Percentiles rank a stretch among this genome's conserved stretches.
These are phyloP conservation scores for Lissonota sp. DNA, from an alignment of 2,888 invertebrate species.

Conservation along the genomic window DNA sequence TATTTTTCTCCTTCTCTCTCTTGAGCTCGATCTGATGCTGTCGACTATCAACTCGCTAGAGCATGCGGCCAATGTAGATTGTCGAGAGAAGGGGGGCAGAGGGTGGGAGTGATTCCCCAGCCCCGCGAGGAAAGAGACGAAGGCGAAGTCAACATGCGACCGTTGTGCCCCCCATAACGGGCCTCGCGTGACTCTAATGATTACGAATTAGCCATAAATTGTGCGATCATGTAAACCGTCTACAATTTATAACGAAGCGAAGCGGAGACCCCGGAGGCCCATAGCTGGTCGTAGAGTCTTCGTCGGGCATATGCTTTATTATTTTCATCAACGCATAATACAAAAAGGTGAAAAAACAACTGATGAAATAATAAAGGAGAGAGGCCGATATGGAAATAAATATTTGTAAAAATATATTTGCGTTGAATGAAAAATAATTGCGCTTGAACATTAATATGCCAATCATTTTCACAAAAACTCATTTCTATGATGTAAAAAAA, in stretches of 20 bases:
- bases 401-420: too few species aligned
- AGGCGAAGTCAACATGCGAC: conserved; percentile 74
- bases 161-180: conserved; percentile 70
- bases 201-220: conserved; percentile 80
- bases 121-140: conserved; percentile 59
- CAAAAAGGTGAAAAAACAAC: conserved; percentile 50
- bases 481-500: too few species aligned
- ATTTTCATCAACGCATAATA: conserved; percentile 47
- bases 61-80: conserved; percentile 30
- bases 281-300: conserved; percentile 34
- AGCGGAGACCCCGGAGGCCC: conserved; percentile 48
- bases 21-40: conserved; percentile 28
- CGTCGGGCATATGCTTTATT: conserved; percentile 52
- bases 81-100: background rate
- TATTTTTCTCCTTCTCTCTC: background rate
- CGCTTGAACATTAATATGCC: too few species aligned
- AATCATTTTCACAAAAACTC: too few species aligned
- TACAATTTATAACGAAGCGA: conserved; percentile 74
- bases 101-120: background rate
- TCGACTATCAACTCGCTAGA: conserved; percentile 72
- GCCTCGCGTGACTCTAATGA: conserved; percentile 79
- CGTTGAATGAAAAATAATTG: too few species aligned
- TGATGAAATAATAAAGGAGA: conserved; percentile 26
- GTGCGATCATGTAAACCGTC: conserved; percentile 77
- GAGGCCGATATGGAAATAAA: background rate